These are phyloP conservation scores for Drosophila mettleri DNA, from an alignment of 2,888 invertebrate species.

Conservation along the genomic window DNA sequence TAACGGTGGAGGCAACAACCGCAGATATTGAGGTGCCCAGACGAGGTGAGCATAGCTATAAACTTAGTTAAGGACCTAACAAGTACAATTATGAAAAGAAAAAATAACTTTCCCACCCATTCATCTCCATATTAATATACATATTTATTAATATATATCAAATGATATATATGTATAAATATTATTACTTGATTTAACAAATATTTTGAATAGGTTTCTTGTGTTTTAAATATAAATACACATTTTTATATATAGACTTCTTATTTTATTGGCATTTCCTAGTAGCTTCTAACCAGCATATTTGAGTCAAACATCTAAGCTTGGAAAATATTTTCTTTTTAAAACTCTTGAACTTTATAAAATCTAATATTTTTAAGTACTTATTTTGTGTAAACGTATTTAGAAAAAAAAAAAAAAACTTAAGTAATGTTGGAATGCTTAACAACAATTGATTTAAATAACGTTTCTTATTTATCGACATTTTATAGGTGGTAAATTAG, in stretches of 20 bases:
- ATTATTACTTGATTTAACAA: conserved; percentile 18
- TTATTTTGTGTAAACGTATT: conserved; percentile 54
- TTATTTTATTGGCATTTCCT: conserved; percentile 47
- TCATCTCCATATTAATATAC: neutral
- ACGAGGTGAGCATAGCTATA: conserved; percentile 64
- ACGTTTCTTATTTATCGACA: conserved; percentile 82
- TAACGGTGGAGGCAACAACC: conserved; percentile 82
- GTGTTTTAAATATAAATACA: conserved; percentile 18
- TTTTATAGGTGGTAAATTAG: conserved; percentile 83
- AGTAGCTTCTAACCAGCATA: conserved; percentile 58
- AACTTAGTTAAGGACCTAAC: conserved; percentile 59
- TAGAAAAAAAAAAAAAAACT: conserved; percentile 46
- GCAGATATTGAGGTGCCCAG: conserved; percentile 85
- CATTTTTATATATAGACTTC: conserved; percentile 15
- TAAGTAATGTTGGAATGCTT: conserved; percentile 57
- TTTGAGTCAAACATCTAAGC: conserved; percentile 32
- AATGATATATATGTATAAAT: neutral
- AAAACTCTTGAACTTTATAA: conserved; percentile 24
- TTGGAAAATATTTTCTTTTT: conserved; percentile 34
- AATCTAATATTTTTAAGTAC: conserved; percentile 46
- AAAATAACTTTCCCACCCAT: conserved; percentile 13
- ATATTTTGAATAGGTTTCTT: conserved; percentile 39
- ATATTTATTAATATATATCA: neutral
- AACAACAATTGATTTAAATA: conserved; percentile 71
- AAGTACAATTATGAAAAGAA: conserved; percentile 29